Conservation (phyloP, 1,140 invertebrate species). For the Cherax destructor region DNA sequence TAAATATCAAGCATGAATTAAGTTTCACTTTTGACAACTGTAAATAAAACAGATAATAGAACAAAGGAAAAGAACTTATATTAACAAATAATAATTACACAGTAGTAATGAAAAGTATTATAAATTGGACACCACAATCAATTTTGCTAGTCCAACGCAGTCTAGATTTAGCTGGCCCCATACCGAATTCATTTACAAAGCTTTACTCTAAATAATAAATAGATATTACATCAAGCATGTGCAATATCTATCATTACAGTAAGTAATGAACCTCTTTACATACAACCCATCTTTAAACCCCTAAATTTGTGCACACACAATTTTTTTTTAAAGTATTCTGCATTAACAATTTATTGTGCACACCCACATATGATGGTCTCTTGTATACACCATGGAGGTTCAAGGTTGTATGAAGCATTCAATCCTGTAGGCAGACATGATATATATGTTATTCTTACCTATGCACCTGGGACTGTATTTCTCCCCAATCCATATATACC, state of each 20-base stretch:
- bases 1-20: constrained; percentile 42
- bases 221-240: constrained; percentile 8
- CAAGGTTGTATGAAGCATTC: constrained; percentile 22
- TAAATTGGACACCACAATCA: constrained; percentile 50
- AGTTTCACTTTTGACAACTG: constrained; percentile 42
- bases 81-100: constrained; percentile 61
- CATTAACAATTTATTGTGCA: constrained; percentile 49
- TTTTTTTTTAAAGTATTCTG: constrained; percentile 24
- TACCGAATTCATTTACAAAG: constrained; percentile 23
- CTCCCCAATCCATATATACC: neutral
- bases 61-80: constrained; percentile 44
- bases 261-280: constrained; percentile 31
- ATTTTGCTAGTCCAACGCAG: constrained; percentile 57
- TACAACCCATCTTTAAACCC: constrained; percentile 40
- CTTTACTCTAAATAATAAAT: constrained; percentile 22
- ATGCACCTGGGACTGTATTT: neutral
- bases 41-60: constrained; percentile 59
- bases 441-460: neutral
- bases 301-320: neutral
- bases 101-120: constrained; percentile 48
- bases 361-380: constrained; percentile 19
- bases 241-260: constrained; percentile 39
- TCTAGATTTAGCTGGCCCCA: constrained; percentile 42
- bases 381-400: constrained; percentile 21
- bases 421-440: constrained; percentile 9